phyloP scores from a whole-genome alignment of 2,888 invertebrate species.

The Nesidiocoris tenuis region DNA sequence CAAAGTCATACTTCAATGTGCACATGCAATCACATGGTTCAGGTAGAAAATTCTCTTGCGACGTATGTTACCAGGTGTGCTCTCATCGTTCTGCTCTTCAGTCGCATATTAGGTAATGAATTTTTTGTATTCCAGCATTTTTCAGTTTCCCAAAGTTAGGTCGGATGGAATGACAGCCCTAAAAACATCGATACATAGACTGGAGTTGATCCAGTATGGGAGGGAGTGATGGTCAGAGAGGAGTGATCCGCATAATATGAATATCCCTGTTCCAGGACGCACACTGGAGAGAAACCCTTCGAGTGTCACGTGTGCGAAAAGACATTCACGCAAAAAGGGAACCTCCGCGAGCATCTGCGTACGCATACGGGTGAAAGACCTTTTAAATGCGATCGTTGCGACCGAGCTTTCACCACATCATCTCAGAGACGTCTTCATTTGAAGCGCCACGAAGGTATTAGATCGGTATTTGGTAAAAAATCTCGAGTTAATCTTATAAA shows the following conservation, averaged over 20 bases:
- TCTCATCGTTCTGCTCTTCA: conserved; percentile 75
- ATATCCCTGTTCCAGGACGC: conserved; percentile 13
- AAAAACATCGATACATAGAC: neutral
- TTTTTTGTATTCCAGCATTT: too few species aligned
- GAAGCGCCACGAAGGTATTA: conserved; percentile 31
- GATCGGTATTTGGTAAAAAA: too few species aligned
- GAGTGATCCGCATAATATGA: too few species aligned
- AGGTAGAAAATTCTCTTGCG: conserved; percentile 68
- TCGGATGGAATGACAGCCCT: too few species aligned
- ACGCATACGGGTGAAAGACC: conserved; percentile 78
- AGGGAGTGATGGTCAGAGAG: too few species aligned
- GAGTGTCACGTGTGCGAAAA: conserved; percentile 70
- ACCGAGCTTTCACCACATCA: conserved; percentile 70
- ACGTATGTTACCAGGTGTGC: conserved; percentile 70
- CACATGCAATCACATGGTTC: conserved; percentile 72
- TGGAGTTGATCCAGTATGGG: neutral
- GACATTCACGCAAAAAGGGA: conserved; percentile 74
- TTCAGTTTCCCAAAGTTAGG: too few species aligned
- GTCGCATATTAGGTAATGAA: conserved; percentile 62
- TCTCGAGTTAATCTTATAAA: too few species aligned
- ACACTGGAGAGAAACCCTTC: conserved; percentile 63
- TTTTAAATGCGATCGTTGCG: conserved; percentile 67
- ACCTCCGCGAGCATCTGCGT: conserved; percentile 72
- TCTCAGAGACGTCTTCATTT: conserved; percentile 56
- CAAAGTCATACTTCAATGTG: conserved; percentile 69